These are phyloP conservation scores for Eupithecia inturbata DNA, from an alignment of 2,888 invertebrate species.

Conservation along the genomic window DNA sequence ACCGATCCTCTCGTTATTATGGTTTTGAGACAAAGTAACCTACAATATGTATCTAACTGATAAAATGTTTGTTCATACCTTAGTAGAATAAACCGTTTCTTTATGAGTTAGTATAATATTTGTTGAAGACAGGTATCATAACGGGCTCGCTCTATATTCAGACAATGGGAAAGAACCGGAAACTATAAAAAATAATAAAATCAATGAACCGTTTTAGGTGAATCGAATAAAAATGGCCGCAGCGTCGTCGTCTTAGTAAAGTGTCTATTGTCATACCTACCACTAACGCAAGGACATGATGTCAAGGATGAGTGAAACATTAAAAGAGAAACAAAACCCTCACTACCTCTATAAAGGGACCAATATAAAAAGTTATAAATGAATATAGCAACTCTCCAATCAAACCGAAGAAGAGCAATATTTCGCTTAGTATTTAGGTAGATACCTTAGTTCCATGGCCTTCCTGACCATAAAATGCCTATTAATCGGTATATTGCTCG, in stretches of 20 bases:
- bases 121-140: conserved; percentile 62
- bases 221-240: conserved; percentile 37
- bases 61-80: not conserved
- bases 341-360: not conserved
- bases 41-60: not conserved
- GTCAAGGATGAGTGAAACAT: not conserved
- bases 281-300: not conserved
- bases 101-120: not conserved
- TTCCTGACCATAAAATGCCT: not conserved
- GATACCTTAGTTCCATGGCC: not conserved
- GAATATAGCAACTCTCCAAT: not conserved
- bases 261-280: conserved; percentile 8
- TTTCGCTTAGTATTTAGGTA: not conserved
- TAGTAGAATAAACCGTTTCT: conserved; percentile 1
- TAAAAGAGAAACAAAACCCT: not conserved
- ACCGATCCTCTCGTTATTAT: not conserved
- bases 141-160: conserved; percentile 70
- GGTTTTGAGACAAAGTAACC: not conserved
- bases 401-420: not conserved
- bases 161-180: conserved; percentile 61
- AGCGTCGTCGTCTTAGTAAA: conserved; percentile 16
- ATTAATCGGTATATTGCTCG: not conserved
- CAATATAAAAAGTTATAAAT: not conserved
- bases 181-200: conserved; percentile 57
- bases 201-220: conserved; percentile 51